These are phyloP conservation scores for Dynastes grantii DNA, from an alignment of 2,888 invertebrate species.

Conservation along the genomic window DNA sequence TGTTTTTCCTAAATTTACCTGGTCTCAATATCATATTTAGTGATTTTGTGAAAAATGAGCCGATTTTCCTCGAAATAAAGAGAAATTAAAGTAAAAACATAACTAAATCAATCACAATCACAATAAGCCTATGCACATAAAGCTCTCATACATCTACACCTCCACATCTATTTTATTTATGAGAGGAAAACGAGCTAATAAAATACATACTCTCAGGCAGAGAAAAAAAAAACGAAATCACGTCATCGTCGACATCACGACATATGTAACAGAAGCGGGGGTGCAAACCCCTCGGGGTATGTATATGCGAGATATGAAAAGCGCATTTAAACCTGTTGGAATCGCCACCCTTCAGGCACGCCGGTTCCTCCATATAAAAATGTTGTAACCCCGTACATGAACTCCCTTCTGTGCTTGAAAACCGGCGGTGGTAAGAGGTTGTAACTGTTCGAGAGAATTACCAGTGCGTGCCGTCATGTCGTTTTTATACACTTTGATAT, in stretches of 20 bases:
- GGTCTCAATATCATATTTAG: no score
- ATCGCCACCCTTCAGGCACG: slow-evolving; percentile 56
- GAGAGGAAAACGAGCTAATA: slow-evolving; percentile 10
- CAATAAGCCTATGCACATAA: no score
- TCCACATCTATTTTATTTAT: slow-evolving; percentile 3
- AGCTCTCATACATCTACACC: no score
- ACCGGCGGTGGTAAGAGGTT: slow-evolving; percentile 57
- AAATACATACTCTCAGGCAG: background rate
- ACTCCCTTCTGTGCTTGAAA: slow-evolving; percentile 10
- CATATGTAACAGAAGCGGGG: slow-evolving; percentile 55
- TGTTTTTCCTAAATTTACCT: no score
- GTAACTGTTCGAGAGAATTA: slow-evolving; percentile 62
- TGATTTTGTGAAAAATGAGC: no score
- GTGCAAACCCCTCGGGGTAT: slow-evolving; percentile 60
- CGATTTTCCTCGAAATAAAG: no score
- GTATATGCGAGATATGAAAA: slow-evolving; percentile 65
- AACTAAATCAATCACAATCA: no score
- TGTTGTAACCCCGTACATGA: background rate
- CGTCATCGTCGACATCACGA: slow-evolving; percentile 41
- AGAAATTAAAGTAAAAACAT: no score
- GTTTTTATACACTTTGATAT: slow-evolving; percentile 53
- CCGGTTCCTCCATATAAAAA: slow-evolving; percentile 40
- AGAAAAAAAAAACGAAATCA: slow-evolving; percentile 27
- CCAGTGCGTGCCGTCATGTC: slow-evolving; percentile 51
- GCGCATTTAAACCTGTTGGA: slow-evolving; percentile 69